phyloP scores from a whole-genome alignment of 2,113 vertebrate species.

The Rhipidura dahli region DNA sequence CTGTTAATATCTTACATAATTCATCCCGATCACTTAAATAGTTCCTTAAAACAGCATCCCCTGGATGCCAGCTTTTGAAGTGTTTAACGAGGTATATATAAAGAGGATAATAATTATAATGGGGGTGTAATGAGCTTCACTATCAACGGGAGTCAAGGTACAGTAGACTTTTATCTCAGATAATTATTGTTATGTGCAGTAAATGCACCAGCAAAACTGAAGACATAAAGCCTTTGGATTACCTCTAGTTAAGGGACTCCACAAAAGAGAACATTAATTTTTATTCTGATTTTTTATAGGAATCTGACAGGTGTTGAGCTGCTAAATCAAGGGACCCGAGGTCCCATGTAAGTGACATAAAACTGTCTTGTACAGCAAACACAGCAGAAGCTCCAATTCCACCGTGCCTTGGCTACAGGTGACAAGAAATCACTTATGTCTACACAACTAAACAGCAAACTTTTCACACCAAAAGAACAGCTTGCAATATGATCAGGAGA shows the following conservation, averaged over 20 bases:
- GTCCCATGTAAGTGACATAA: background rate
- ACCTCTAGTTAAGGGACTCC: background rate
- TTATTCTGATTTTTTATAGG: background rate
- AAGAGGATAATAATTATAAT: constrained; percentile 44
- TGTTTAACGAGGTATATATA: constrained; percentile 5
- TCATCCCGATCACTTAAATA: constrained; percentile 26
- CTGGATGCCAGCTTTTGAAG: constrained; percentile 31
- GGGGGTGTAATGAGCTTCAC: constrained; percentile 45
- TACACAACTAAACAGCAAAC: background rate
- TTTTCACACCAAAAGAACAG: background rate
- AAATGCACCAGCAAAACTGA: background rate
- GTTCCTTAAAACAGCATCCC: constrained; percentile 46
- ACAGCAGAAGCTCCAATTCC: background rate
- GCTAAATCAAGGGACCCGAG: background rate
- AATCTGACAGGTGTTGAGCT: background rate
- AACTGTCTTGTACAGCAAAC: background rate
- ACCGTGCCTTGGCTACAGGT: background rate
- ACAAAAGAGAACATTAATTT: background rate
- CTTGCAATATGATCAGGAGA: background rate
- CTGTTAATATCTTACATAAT: constrained; percentile 30
- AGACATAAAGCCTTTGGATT: background rate
- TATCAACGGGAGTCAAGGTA: constrained; percentile 31
- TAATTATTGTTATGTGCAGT: constrained; percentile 17
- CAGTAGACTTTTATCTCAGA: constrained; percentile 28
- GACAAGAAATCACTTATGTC: background rate